These are phyloP conservation scores for Drosophila parabipectinata DNA, from an alignment of 1,140 invertebrate genomes.

Conservation along the genomic window DNA sequence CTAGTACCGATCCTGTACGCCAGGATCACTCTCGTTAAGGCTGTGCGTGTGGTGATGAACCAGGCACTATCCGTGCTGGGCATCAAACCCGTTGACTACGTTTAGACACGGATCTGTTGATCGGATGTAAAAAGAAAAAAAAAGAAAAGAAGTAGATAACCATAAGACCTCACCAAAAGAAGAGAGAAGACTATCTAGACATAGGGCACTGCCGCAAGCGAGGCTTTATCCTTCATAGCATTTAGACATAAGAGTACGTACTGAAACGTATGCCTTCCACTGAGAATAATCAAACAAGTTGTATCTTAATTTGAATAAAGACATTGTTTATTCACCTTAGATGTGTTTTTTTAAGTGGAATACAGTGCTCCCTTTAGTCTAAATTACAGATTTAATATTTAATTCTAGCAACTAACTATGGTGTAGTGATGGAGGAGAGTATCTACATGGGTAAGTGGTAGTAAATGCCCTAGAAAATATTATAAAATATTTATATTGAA, in stretches of 20 bases:
- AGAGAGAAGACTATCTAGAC: neutral
- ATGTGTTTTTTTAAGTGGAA: neutral
- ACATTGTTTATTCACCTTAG: neutral
- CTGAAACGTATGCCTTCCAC: neutral
- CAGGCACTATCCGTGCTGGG: conserved; percentile 87
- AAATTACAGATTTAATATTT: too few species aligned
- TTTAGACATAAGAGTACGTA: neutral
- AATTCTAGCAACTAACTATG: too few species aligned
- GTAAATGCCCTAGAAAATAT: neutral
- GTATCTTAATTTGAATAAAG: neutral
- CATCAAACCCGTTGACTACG: conserved; percentile 86
- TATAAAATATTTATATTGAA: neutral
- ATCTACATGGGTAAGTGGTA: neutral
- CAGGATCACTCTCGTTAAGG: conserved; percentile 88
- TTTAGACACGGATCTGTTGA: conserved; percentile 28
- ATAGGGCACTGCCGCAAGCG: neutral
- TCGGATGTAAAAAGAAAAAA: neutral
- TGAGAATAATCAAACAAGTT: neutral
- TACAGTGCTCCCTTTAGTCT: neutral
- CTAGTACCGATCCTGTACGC: conserved; percentile 87
- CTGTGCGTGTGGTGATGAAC: conserved; percentile 87
- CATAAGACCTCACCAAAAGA: neutral
- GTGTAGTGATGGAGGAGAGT: neutral
- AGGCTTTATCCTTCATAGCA: neutral
- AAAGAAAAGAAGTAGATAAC: neutral